A percentile compares a stretch with the other conserved stretches of the same genome.
Evolutionary conservation across 2,113 vertebrate species (phyloP).

Genomic region (Copsychus sechellarum): DNA sequence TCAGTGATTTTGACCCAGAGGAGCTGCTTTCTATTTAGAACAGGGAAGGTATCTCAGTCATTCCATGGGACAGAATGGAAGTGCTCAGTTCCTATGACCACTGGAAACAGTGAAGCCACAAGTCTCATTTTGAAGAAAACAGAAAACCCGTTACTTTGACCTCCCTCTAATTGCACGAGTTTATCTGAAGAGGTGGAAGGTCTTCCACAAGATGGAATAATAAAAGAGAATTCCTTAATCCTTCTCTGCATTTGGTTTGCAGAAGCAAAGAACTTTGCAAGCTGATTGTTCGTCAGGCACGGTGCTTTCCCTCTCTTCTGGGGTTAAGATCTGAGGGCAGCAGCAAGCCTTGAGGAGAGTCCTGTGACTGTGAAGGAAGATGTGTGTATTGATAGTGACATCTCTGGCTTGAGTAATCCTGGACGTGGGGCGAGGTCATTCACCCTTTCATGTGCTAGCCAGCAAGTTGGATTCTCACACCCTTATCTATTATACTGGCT

Average conservation of each 20-base stretch:
- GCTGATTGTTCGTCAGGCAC: fast-evolving
- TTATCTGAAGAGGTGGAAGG: neutral
- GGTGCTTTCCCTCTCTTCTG: neutral
- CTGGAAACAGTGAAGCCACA: neutral
- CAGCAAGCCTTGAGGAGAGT: neutral
- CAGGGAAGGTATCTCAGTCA: neutral
- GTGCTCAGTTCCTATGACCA: neutral
- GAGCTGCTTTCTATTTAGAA: neutral
- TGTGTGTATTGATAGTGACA: conserved; percentile 33
- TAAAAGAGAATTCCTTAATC: neutral
- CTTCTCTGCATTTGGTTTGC: neutral
- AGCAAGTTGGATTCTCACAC: conserved; percentile 56
- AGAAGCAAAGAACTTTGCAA: neutral
- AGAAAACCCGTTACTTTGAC: neutral
- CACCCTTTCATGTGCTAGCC: conserved; percentile 56
- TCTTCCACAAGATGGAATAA: neutral
- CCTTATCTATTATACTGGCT: conserved; percentile 50
- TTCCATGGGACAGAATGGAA: neutral
- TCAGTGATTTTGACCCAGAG: neutral
- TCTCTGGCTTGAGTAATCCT: conserved; percentile 56
- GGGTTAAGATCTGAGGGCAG: conserved; percentile 14
- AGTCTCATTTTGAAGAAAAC: neutral
- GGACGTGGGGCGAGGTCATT: conserved; percentile 37
- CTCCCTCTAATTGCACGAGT: neutral
- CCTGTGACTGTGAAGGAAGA: conserved; percentile 7